These are phyloP conservation scores for Eulemur rubriventer DNA, from an alignment of 2,797 vertebrate species.

Conservation along the genomic window DNA sequence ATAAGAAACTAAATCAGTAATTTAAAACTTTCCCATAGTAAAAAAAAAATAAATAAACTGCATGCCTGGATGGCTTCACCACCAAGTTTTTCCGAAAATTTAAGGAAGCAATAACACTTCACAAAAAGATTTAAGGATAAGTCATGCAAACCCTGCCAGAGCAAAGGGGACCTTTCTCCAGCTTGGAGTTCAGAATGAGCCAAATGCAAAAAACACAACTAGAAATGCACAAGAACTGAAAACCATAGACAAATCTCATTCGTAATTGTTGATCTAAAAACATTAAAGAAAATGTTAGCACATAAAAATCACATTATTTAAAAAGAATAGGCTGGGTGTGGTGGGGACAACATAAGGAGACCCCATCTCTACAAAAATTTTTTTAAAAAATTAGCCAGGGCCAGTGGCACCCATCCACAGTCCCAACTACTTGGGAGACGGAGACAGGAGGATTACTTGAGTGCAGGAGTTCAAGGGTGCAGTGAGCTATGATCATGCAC, in stretches of 20 bases:
- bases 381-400: too few species aligned
- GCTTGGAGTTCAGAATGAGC: not conserved
- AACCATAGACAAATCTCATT: not conserved
- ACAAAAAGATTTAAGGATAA: conserved; percentile 38
- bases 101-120: not conserved
- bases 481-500: too few species aligned
- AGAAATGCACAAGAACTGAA: not conserved
- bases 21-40: not conserved
- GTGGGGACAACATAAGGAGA: too few species aligned
- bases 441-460: too few species aligned
- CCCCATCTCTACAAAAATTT: too few species aligned
- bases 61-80: not conserved
- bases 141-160: not conserved
- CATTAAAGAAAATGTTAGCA: not conserved
- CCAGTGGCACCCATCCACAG: too few species aligned
- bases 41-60: not conserved
- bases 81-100: conserved; percentile 21
- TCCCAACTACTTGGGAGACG: too few species aligned
- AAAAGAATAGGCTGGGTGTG: not conserved
- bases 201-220: not conserved
- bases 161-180: not conserved
- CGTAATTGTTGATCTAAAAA: not conserved
- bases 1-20: conserved; percentile 7
- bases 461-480: too few species aligned
- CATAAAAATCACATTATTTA: not conserved